A percentile compares a stretch with the other conserved stretches of the same genome.
phyloP scores from a whole-genome alignment of 2,113 vertebrate species.

The Cacatua alba region DNA sequence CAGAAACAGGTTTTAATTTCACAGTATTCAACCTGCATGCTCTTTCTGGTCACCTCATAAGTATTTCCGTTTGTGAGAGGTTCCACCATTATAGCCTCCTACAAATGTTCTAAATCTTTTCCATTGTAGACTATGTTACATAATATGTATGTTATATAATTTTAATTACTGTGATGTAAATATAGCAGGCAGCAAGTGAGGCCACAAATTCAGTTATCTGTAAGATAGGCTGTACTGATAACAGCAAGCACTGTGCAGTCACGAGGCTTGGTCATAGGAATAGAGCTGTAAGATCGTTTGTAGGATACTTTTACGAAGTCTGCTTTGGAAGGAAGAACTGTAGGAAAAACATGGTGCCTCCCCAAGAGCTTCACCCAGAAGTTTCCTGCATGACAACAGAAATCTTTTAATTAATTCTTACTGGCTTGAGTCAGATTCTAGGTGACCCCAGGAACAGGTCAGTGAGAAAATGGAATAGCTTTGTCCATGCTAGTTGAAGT shows the following conservation, averaged over 20 bases:
- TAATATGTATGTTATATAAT: slow-evolving; percentile 43
- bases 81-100: background rate
- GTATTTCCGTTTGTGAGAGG: background rate
- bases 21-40: accelerated
- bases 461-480: background rate
- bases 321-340: background rate
- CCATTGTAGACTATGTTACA: background rate
- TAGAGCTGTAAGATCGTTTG: background rate
- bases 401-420: background rate
- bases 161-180: slow-evolving; percentile 24
- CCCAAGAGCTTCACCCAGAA: background rate
- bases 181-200: slow-evolving; percentile 2
- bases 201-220: slow-evolving; percentile 8
- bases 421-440: background rate
- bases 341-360: background rate
- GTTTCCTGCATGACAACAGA: background rate
- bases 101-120: background rate
- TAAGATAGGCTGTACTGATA: background rate
- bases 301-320: background rate
- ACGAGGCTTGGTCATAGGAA: background rate
- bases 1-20: background rate
- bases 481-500: background rate
- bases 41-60: background rate
- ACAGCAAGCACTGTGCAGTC: background rate
- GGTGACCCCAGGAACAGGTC: background rate